phyloP scores from a whole-genome alignment of 2,113 vertebrate genomes.

The Microtus oregoni region DNA sequence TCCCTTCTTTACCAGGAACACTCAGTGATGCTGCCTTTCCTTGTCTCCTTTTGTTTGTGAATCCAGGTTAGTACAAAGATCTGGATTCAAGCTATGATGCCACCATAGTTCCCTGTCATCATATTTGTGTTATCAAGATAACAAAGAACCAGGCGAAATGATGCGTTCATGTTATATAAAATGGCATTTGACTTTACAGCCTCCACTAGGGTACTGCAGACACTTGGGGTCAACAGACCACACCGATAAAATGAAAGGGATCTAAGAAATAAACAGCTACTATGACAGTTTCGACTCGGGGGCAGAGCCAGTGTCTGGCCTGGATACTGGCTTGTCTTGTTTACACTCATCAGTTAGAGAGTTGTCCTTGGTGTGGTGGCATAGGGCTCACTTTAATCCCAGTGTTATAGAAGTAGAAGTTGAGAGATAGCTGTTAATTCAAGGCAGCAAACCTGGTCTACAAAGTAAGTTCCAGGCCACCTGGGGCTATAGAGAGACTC shows the following conservation, averaged over 20 bases:
- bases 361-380: neutral
- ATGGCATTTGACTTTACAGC: neutral
- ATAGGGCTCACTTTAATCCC: neutral
- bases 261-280: neutral
- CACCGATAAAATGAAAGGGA: neutral
- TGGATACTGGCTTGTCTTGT: neutral
- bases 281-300: neutral
- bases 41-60: neutral
- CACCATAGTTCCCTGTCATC: neutral
- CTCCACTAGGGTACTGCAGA: neutral
- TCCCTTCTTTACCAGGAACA: constrained; percentile 8
- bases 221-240: neutral
- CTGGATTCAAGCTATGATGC: neutral
- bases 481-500: neutral
- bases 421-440: neutral
- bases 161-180: neutral
- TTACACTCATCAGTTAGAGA: neutral
- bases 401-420: neutral
- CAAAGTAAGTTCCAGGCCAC: neutral
- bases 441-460: neutral
- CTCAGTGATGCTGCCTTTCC: neutral
- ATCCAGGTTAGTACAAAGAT: neutral
- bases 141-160: neutral
- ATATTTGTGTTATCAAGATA: neutral
- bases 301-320: neutral